Conservation (phyloP, 1,140 invertebrate genomes). For the Hestina assimilis region DNA sequence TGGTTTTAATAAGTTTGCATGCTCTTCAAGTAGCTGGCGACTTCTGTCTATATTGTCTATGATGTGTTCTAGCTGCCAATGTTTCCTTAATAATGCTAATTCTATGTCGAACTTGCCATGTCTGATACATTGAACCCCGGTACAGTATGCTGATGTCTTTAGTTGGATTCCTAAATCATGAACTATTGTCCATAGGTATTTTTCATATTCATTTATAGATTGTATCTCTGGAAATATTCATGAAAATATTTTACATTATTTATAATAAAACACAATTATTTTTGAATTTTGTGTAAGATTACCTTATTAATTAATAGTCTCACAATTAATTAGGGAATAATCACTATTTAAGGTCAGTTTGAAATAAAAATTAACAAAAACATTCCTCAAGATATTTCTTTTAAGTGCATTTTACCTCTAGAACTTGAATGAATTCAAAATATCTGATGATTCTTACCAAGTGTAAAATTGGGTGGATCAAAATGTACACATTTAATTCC, state of each 20-base stretch:
- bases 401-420: no score
- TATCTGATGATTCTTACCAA: constrained; percentile 80
- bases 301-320: no score
- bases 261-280: no score
- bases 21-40: constrained; percentile 73
- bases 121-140: constrained; percentile 87
- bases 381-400: no score
- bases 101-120: constrained; percentile 90
- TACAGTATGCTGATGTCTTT: constrained; percentile 88
- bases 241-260: background rate
- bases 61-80: constrained; percentile 89
- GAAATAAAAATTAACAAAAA: no score
- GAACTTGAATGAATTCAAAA: no score
- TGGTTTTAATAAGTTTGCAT: constrained; percentile 75
- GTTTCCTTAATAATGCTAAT: constrained; percentile 87
- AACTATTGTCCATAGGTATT: constrained; percentile 86
- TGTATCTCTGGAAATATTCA: constrained; percentile 86
- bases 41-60: constrained; percentile 84
- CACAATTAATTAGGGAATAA: no score
- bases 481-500: constrained; percentile 92
- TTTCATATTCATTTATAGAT: constrained; percentile 89
- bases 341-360: no score
- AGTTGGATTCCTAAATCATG: constrained; percentile 89
- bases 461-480: constrained; percentile 89
- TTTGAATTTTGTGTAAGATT: no score